Evolutionary conservation across 2,888 invertebrate species (phyloP).

Genomic region (Ectropis crepuscularia): DNA sequence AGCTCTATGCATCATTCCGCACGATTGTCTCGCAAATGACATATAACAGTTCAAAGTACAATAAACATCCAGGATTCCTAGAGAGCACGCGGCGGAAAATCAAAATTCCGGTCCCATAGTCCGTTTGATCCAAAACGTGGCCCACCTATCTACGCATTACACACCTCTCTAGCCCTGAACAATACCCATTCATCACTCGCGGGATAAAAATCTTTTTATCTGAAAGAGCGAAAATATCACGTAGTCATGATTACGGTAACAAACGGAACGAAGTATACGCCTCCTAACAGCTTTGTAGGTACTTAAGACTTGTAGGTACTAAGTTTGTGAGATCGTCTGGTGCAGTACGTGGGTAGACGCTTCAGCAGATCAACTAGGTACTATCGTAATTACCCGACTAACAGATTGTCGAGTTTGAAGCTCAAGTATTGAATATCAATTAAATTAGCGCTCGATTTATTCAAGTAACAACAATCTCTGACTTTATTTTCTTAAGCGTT

Average conservation of each 20-base stretch:
- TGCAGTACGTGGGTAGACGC: too few relatives aligned
- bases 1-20: neutral
- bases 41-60: slow-evolving; percentile 33
- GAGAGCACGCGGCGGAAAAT: slow-evolving; percentile 49
- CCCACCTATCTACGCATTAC: slow-evolving; percentile 48
- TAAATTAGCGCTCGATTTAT: too few relatives aligned
- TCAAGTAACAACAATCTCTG: too few relatives aligned
- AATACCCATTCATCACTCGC: slow-evolving; percentile 59
- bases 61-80: slow-evolving; percentile 39
- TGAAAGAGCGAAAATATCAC: slow-evolving; percentile 53
- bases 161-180: slow-evolving; percentile 53
- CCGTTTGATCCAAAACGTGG: slow-evolving; percentile 45
- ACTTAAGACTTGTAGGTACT: too few relatives aligned
- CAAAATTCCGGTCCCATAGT: slow-evolving; percentile 51
- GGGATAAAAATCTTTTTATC: slow-evolving; percentile 54
- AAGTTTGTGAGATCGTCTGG: too few relatives aligned
- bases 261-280: slow-evolving; percentile 38
- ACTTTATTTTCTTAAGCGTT: too few relatives aligned
- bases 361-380: too few relatives aligned
- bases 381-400: too few relatives aligned
- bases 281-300: neutral
- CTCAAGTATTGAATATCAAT: too few relatives aligned
- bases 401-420: too few relatives aligned
- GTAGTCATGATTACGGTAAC: slow-evolving; percentile 49
- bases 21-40: slow-evolving; percentile 16